Evolutionary conservation across 2,113 vertebrate species (phyloP).

Genomic region (Cyphomyrus plagiostoma): DNA sequence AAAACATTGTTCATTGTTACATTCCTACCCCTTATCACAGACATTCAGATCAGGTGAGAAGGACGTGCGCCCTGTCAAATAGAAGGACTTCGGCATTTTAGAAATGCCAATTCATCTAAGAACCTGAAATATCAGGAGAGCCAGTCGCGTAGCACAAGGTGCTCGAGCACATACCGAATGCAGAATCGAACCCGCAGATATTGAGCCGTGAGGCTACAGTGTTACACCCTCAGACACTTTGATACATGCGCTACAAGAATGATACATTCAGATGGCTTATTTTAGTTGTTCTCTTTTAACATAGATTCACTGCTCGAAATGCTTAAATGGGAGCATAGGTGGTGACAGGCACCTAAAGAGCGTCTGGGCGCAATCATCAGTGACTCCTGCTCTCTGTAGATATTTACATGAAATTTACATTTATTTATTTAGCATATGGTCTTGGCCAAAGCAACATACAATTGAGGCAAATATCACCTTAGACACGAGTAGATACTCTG

Average conservation of each 20-base stretch:
- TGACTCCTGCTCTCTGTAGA: neutral
- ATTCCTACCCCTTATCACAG: neutral
- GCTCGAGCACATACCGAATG: no score
- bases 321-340: neutral
- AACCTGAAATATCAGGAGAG: neutral
- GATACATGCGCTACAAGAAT: neutral
- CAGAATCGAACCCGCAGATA: no score
- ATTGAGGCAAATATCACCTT: neutral
- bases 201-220: neutral
- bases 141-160: neutral
- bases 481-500: neutral
- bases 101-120: no score
- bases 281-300: neutral
- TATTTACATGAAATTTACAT: neutral
- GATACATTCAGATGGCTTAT: neutral
- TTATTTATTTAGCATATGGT: neutral
- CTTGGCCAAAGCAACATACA: neutral
- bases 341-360: neutral
- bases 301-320: neutral
- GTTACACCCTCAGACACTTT: neutral
- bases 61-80: neutral
- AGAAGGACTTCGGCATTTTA: neutral
- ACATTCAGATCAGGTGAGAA: neutral
- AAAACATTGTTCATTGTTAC: neutral
- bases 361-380: neutral